These are phyloP conservation scores for Plecturocebus donacophilus DNA, from an alignment of 2,113 vertebrate species.

Conservation along the genomic window DNA sequence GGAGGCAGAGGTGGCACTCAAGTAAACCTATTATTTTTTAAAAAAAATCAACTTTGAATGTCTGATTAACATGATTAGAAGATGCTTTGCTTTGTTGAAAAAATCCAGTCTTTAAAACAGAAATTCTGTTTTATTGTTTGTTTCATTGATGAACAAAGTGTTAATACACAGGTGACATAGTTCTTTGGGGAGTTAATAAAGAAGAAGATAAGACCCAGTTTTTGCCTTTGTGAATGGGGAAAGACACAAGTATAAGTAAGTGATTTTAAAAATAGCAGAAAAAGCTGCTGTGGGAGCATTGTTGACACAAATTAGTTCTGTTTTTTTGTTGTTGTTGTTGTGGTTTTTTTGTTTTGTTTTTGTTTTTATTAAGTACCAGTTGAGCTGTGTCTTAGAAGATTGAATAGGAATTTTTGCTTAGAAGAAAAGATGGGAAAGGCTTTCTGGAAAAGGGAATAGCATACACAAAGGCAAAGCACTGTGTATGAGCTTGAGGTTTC, in stretches of 20 bases:
- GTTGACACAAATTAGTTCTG: background rate
- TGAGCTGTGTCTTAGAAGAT: background rate
- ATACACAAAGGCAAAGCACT: background rate
- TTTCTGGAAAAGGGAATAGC: background rate
- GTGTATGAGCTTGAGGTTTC: background rate
- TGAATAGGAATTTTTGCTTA: background rate
- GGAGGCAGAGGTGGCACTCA: no score
- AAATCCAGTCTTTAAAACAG: background rate
- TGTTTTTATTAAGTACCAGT: background rate
- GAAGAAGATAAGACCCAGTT: background rate
- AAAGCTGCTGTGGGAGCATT: background rate
- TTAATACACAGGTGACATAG: background rate
- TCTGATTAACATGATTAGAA: slow-evolving; percentile 14
- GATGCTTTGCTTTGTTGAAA: slow-evolving; percentile 8
- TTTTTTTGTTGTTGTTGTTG: background rate
- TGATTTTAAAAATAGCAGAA: background rate
- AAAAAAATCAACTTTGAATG: background rate
- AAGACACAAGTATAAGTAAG: background rate
- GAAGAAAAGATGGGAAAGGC: background rate
- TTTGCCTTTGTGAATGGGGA: background rate
- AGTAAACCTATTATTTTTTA: background rate
- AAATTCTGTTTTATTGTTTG: slow-evolving; percentile 29
- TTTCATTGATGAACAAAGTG: slow-evolving; percentile 17
- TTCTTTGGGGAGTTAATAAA: background rate
- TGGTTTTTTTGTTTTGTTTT: slow-evolving; percentile 14